phyloP scores from a whole-genome alignment of 2,888 invertebrate species.

The Hyppa rectilinea region DNA sequence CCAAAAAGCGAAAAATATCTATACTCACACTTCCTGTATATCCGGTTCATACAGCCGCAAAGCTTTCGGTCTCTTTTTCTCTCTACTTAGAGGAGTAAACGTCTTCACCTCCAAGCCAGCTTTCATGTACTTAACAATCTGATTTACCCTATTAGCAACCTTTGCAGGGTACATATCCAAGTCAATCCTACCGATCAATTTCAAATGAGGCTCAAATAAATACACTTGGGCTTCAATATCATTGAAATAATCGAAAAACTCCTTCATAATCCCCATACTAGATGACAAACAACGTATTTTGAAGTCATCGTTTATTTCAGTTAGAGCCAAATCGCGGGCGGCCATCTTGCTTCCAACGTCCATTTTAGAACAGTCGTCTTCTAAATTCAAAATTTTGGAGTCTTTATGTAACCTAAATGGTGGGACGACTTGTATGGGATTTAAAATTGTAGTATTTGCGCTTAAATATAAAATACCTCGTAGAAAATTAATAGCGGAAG shows the following conservation, averaged over 20 bases:
- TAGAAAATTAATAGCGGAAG: constrained; percentile 95
- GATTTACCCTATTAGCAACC: constrained; percentile 85
- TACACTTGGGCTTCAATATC: constrained; percentile 84
- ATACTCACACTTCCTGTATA: constrained; percentile 95
- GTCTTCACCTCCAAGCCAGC: constrained; percentile 89
- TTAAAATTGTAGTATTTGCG: constrained; percentile 91
- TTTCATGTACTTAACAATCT: constrained; percentile 86
- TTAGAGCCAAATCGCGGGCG: constrained; percentile 89
- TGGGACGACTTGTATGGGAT: constrained; percentile 92
- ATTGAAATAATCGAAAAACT: constrained; percentile 89
- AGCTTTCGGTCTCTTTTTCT: constrained; percentile 94
- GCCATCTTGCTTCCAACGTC: constrained; percentile 84
- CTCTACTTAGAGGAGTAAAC: constrained; percentile 90
- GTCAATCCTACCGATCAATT: constrained; percentile 90
- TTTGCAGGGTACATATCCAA: constrained; percentile 91
- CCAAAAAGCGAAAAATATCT: constrained; percentile 22
- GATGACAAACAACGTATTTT: constrained; percentile 91
- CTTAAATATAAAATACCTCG: constrained; percentile 94
- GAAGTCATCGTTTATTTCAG: constrained; percentile 91
- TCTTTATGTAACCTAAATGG: constrained; percentile 92
- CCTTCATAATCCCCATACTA: constrained; percentile 90
- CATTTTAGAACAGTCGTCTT: constrained; percentile 85
- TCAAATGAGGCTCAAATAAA: constrained; percentile 90
- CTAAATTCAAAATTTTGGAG: constrained; percentile 91
- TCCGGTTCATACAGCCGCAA: constrained; percentile 96